phyloP scores from a whole-genome alignment of 2,113 vertebrate species.

The Pedionomus torquatus region DNA sequence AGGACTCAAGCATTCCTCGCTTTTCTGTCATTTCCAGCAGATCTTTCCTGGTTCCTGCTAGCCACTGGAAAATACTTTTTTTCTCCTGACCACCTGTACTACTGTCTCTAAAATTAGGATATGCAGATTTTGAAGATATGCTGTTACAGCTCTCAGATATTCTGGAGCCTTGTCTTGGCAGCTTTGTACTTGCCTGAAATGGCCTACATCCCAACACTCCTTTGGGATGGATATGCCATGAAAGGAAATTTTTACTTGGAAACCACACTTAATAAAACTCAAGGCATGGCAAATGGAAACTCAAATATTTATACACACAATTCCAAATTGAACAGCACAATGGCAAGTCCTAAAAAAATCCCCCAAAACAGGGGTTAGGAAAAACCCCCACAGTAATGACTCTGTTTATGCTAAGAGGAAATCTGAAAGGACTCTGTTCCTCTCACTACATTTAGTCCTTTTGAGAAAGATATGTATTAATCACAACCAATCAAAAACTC shows the following conservation, averaged over 20 bases:
- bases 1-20: background rate
- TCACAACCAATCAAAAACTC: background rate
- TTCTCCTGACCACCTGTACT: background rate
- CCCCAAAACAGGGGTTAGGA: background rate
- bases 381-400: background rate
- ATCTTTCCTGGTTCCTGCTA: background rate
- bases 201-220: fast-evolving
- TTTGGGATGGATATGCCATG: background rate
- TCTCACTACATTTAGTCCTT: background rate
- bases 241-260: background rate
- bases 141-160: background rate
- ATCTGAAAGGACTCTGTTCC: background rate
- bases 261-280: background rate
- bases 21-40: background rate
- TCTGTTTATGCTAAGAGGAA: background rate
- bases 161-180: background rate
- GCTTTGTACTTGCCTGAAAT: background rate
- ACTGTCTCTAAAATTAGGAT: background rate
- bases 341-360: background rate
- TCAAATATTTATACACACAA: background rate
- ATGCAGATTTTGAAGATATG: background rate
- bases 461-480: background rate
- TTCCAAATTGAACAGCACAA: background rate
- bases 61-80: background rate
- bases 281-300: background rate